Evolutionary conservation across 2,797 vertebrate genomes (phyloP), one percentile per base, ranked within the genome.

Genomic region (Myotis vivesi): DNA sequence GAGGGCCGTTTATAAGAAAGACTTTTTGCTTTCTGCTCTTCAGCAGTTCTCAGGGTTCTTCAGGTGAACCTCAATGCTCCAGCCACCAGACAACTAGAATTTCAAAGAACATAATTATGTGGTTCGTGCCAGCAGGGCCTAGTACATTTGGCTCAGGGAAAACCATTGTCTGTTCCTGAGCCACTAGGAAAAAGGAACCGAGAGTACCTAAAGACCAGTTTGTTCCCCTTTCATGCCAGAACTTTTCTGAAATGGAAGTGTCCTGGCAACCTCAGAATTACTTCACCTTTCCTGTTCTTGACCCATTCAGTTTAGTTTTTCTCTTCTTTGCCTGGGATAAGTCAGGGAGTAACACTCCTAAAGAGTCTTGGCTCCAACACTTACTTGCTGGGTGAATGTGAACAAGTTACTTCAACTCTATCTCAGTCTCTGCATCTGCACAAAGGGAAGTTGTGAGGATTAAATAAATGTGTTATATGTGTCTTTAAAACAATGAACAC

Each of bases 71-170:
- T 85, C 28, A 11, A 19, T 79, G n/a, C 46, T 89, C n/a, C 53
- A 38, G 44, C 38, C 57, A 75, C 73, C 44, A 84, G 62, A 94
- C 22, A 64, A 73, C 59, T 49, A 77, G 66, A 90, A 77, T 96
- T 96, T 95, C 81, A 96, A 94, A 94, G 87, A 89, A 87, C 38
- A 25, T 82, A 66, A 76, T 87, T 62, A 83, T 36, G 36, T 57
- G 59, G 8, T 72, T 86, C 44, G 16, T 83, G 89, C 82, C 84
- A 75, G 38, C 8, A 87, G n/a, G 59, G 53, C 89, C 89, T 92
- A 53, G 41, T 88, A 84, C 79, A 66, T 38, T 93, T 94, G 94
- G 87, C 95, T 95, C 23, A 33, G 77, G 44, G 53, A 85, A 72
- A 28, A 16, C 25, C 57, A 85, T 86, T 94, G 89, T 94, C 71